Evolutionary conservation across 2,113 vertebrate species (phyloP).

Genomic region (Rhineura floridana): DNA sequence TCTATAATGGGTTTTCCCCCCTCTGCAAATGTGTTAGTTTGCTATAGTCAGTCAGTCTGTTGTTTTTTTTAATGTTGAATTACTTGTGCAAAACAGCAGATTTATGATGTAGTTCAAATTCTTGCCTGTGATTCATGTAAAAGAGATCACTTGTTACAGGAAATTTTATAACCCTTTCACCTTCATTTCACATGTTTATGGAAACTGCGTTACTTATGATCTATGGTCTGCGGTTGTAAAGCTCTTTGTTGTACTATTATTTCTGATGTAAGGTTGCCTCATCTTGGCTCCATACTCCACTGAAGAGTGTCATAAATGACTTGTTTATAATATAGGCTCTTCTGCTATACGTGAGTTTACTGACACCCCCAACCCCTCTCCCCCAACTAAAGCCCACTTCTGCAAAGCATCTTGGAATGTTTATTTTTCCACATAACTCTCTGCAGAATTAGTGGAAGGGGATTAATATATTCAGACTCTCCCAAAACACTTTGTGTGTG

Average conservation of each 20-base stretch:
- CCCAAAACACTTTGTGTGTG: background rate
- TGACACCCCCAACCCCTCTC: conserved; percentile 32
- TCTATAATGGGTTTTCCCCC: conserved; percentile 66
- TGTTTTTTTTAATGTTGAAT: conserved; percentile 66
- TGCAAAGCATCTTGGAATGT: background rate
- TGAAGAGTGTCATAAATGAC: conserved; percentile 77
- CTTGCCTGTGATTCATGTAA: conserved; percentile 75
- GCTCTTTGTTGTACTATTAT: conserved; percentile 72
- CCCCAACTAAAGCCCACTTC: conserved; percentile 29
- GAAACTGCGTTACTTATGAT: conserved; percentile 77
- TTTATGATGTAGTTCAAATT: conserved; percentile 80
- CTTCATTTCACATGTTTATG: conserved; percentile 81
- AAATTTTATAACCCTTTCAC: conserved; percentile 80
- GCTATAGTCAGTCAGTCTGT: conserved; percentile 61
- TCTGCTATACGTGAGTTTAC: conserved; percentile 54
- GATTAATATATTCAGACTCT: background rate
- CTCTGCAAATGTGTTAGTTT: conserved; percentile 69
- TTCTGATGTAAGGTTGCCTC: conserved; percentile 77
- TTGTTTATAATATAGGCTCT: conserved; percentile 70
- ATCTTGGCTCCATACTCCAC: conserved; percentile 79
- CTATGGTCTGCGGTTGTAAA: conserved; percentile 77
- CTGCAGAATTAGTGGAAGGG: background rate
- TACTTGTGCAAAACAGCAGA: conserved; percentile 74
- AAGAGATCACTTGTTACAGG: conserved; percentile 76
- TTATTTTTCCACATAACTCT: background rate